Conservation (phyloP, 2,113 vertebrate species). For the Neotoma lepida region DNA sequence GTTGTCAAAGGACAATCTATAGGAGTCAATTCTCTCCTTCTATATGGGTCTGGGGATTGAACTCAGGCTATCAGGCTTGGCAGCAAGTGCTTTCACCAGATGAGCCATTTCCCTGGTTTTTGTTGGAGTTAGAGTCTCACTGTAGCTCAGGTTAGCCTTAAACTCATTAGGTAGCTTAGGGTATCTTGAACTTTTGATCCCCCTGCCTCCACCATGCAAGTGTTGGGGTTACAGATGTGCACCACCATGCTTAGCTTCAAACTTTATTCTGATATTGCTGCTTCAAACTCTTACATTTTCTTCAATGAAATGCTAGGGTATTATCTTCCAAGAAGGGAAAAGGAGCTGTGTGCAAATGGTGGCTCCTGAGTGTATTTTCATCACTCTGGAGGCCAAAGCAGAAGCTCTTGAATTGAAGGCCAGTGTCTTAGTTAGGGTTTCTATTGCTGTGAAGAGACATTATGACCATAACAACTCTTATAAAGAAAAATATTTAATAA, state of each 20-base stretch:
- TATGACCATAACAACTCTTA: too few species aligned
- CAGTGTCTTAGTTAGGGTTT: too few species aligned
- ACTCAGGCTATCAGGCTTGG: not conserved
- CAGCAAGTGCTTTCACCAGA: not conserved
- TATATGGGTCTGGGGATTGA: not conserved
- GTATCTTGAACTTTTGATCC: not conserved
- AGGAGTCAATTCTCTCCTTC: not conserved
- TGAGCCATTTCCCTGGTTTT: not conserved
- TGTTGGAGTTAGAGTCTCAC: too few species aligned
- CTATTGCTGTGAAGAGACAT: too few species aligned
- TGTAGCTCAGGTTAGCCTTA: not conserved
- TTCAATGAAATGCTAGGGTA: conserved; percentile 41
- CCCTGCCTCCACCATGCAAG: not conserved
- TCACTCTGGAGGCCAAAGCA: not conserved
- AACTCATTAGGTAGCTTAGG: not conserved
- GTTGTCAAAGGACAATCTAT: not conserved
- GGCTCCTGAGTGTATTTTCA: too few species aligned
- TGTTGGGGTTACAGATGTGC: not conserved
- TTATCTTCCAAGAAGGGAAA: not conserved
- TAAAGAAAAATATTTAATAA: too few species aligned
- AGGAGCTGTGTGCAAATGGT: too few species aligned
- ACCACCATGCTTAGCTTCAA: not conserved
- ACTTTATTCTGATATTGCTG: conserved; percentile 48
- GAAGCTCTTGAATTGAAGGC: not conserved
- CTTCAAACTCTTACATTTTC: conserved; percentile 29